Base-by-base conservation (phyloP, 2,797 vertebrate genomes). In the Etheostoma perlongum region DNA sequence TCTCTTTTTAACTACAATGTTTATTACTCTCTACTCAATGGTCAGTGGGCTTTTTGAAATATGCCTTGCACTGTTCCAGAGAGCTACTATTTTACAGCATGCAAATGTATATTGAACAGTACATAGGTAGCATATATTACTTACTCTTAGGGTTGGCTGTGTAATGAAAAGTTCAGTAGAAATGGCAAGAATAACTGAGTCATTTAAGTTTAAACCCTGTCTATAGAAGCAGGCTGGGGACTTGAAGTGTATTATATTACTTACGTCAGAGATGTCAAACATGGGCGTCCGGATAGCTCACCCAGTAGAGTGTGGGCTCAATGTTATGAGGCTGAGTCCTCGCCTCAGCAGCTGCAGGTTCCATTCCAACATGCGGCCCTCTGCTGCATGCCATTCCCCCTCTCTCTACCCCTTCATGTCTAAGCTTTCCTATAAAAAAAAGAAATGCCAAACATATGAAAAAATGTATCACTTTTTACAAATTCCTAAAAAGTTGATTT, bases 401-500 rank as follows among this genome's bases (percentile, higher is more conserved):
- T 40, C 36, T 40, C 10, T 40, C 36, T 40, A 2, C 36, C 36
- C 36, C 36, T 40, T 40, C 9, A 10, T 40, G 36, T 40, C 36
- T 11, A 40, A 40, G 36, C 36, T 36, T 2, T 10, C 2, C 9
- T 40, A 40, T 30, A 6, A 30, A 30, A 27, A 36, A 36, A 36
- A 79, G 58, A 54, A 69, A 71, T 72, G 27, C 42, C 61, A 67
- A 54, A 76, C 11, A 19, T 65, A 72, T 21, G 7, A 76, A 51
- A 76, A 68, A 82, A 76, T 69, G 1, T 55, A 65, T 68, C 52
- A 73, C 19, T 67, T 60, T 83, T 72, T 48, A 36, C 30, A 27
- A 60, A 71, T 89, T 83, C 44, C 54, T 70, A 58, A 82, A 90
- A 91, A 88, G 83, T 88, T 76, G 49, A 88, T 61, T 84, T 86